These are phyloP conservation scores for Pocillopora verrucosa DNA, from an alignment of 64 coral and sea anemone species.

Conservation along the genomic window DNA sequence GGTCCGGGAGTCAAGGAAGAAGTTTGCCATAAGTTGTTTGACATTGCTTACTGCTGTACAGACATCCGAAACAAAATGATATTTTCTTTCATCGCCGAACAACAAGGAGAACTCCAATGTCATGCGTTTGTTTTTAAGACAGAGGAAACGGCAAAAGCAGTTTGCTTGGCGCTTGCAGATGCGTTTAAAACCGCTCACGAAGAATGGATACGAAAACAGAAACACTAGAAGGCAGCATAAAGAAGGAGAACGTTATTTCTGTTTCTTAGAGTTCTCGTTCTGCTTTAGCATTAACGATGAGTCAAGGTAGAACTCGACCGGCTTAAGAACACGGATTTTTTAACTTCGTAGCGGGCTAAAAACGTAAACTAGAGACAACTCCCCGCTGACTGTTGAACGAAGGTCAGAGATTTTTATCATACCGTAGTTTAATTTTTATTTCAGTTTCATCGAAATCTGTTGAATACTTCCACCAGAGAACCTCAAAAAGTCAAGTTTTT, in stretches of 20 bases:
- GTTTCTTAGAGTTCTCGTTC: too few relatives aligned
- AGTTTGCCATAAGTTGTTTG: conserved; percentile 57
- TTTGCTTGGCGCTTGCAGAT: conserved; percentile 67
- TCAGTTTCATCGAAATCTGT: too few relatives aligned
- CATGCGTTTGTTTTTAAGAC: conserved; percentile 70
- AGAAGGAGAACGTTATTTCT: not conserved
- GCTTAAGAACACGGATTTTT: too few relatives aligned
- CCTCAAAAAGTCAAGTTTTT: too few relatives aligned
- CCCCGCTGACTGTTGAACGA: too few relatives aligned
- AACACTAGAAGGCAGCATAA: conserved; percentile 48
- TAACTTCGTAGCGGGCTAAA: too few relatives aligned
- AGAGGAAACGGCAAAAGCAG: conserved; percentile 42
- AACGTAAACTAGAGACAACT: too few relatives aligned
- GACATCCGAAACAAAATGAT: conserved; percentile 56
- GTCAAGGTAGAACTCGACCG: too few relatives aligned
- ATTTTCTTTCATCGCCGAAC: conserved; percentile 80
- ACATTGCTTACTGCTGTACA: conserved; percentile 79
- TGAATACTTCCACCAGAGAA: too few relatives aligned
- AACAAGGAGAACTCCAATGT: conserved; percentile 56
- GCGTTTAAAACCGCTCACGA: conserved; percentile 68
- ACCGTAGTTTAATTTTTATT: too few relatives aligned
- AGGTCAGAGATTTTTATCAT: too few relatives aligned
- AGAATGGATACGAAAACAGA: conserved; percentile 65
- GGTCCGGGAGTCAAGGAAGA: conserved; percentile 19
- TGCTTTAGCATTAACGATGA: too few relatives aligned